A percentile compares a stretch with the other conserved stretches of the same genome.
Evolutionary conservation across 2,888 invertebrate species (phyloP).

Genomic region (Mylabris sibirica): DNA sequence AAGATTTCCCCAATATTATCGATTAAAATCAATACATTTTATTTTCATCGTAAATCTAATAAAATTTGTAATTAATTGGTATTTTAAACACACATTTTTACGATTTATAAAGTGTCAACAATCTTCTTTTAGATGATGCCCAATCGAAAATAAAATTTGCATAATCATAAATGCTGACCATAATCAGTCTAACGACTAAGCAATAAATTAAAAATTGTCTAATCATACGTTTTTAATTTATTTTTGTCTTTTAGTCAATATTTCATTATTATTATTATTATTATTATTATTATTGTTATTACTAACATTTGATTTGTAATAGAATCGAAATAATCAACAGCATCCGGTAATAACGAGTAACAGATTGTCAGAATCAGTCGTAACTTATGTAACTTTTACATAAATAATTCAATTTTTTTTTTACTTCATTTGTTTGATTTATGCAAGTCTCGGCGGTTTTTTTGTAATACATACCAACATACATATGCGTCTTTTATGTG

Average conservation of each 20-base stretch:
- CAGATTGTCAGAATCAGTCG: not conserved
- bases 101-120: slow-evolving; percentile 6
- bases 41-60: not conserved
- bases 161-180: slow-evolving; percentile 17
- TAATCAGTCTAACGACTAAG: slow-evolving; percentile 6
- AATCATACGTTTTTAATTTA: not conserved
- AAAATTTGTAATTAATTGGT: not conserved
- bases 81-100: not conserved
- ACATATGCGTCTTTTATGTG: no score
- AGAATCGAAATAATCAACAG: not conserved
- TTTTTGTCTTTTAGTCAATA: not conserved
- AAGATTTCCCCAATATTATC: not conserved
- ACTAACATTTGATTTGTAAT: not conserved
- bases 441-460: slow-evolving; percentile 1
- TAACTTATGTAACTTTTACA: not conserved
- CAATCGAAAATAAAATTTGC: slow-evolving; percentile 13
- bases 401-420: not conserved
- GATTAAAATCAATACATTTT: not conserved
- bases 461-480: not conserved
- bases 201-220: slow-evolving; percentile 10
- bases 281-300: no score
- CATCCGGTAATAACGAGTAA: slow-evolving; percentile 2
- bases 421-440: not conserved
- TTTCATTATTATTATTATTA: not conserved
- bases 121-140: slow-evolving; percentile 17